Evolutionary conservation across 2,797 vertebrate species (phyloP), one percentile per base, ranked within the genome.

Genomic region (Sorex maritimensis): DNA sequence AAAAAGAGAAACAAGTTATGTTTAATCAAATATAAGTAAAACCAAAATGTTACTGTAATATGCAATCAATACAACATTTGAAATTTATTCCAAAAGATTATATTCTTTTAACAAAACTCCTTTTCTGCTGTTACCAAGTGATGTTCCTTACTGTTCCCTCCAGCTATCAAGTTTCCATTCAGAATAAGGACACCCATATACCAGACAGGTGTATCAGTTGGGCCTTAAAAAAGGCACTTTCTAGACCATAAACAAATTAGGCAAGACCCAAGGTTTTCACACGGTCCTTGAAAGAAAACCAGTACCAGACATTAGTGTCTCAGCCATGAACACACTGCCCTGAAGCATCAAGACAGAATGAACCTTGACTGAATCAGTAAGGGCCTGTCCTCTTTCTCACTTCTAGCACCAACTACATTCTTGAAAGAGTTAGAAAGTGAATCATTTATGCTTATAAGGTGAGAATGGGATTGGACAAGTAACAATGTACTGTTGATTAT

Each of bases 71-170:
- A 34, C 34, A 34, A 34, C 34, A 34, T 34, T 26, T 89, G 55
- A 81, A 14, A 84, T 81, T 77, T 63, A 92, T 49, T 30, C 46
- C 82, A 86, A 80, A 49, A 23, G 58, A 21, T 19, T 21, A 21
- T 61, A 2, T 9, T 52, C 49, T 15, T 61, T 69, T 81, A 65
- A 88, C 15, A 89, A 46, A 65, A 7, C 13, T 23, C 52, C 84
- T 77, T 21, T 49, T 61, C 58, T 71, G 23, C 55, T 17, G 46
- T 86, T 85, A 73, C 61, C 34, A 74, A 73, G 26, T 23, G 44
- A 38, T 15, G 24, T 85, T 61, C 58, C 21, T 61, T 61, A 61
- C 52, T 17, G 58, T 28, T 26, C n/a, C 55, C 58, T 34, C 30
- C 8, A 61, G 58, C 58, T 61, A 61, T 21, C 58, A 61, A 19